These are phyloP conservation scores for Apantesis nais DNA, from an alignment of 2,888 invertebrate genomes.

Conservation along the genomic window DNA sequence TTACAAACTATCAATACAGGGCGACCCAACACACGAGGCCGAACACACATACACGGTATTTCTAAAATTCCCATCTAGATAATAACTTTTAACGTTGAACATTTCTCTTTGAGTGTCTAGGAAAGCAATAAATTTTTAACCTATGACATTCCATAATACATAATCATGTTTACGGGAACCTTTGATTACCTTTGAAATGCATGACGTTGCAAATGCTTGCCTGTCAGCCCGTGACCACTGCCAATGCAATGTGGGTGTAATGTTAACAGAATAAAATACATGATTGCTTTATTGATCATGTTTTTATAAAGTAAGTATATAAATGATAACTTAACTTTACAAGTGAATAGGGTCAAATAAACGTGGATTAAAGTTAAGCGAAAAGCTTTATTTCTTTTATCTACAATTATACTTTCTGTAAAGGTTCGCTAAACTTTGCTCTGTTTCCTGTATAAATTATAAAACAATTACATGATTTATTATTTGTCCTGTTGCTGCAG, in stretches of 20 bases:
- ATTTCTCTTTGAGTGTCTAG: neutral
- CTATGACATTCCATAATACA: neutral
- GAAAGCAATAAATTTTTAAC: neutral
- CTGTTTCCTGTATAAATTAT: neutral
- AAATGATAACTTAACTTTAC: neutral
- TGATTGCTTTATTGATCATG: neutral
- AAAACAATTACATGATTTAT: neutral
- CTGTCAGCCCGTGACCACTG: neutral
- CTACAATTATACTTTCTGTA: neutral
- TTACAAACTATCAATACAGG: conserved; percentile 70
- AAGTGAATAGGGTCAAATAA: neutral
- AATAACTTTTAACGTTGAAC: neutral
- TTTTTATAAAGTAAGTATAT: neutral
- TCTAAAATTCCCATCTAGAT: neutral
- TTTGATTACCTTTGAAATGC: neutral
- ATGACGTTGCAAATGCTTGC: neutral
- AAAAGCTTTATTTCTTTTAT: neutral
- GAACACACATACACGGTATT: conserved; percentile 73
- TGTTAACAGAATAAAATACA: too few species aligned
- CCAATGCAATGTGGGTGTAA: neutral
- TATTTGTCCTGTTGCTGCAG: conserved; percentile 45
- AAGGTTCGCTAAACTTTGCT: neutral
- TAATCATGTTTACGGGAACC: neutral
- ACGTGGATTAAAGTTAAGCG: neutral
- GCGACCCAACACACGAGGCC: conserved; percentile 73